These are phyloP conservation scores for Aquatica leii DNA, from an alignment of 2,888 invertebrate genomes.

Conservation along the genomic window DNA sequence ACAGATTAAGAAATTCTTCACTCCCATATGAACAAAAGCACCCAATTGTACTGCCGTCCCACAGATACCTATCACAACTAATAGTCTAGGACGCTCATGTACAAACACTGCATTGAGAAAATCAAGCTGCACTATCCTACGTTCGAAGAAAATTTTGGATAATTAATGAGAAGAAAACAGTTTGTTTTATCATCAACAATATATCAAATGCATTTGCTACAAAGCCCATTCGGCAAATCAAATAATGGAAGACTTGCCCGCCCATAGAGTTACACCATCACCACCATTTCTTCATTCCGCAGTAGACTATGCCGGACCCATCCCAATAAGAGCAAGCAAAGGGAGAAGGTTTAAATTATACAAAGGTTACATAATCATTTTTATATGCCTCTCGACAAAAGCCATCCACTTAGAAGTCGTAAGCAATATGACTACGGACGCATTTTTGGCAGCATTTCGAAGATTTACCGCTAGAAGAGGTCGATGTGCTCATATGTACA, in stretches of 20 bases:
- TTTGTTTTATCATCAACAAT: too few relatives aligned
- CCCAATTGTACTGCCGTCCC: too few relatives aligned
- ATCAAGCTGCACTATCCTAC: too few relatives aligned
- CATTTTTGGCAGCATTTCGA: conserved; percentile 46
- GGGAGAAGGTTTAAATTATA: conserved; percentile 28
- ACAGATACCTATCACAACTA: too few relatives aligned
- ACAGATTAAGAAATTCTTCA: too few relatives aligned
- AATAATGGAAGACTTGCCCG: conserved; percentile 32
- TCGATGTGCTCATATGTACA: conserved; percentile 41
- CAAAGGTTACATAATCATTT: conserved; percentile 45
- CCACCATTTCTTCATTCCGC: conserved; percentile 30
- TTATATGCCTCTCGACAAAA: conserved; percentile 45
- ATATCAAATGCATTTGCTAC: too few relatives aligned
- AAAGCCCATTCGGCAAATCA: too few relatives aligned
- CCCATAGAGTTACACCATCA: conserved; percentile 12
- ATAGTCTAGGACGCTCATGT: too few relatives aligned
- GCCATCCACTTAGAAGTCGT: conserved; percentile 44
- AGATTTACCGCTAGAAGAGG: conserved; percentile 49
- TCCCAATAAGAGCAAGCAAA: conserved; percentile 30
- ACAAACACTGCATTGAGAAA: too few relatives aligned
- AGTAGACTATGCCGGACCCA: conserved; percentile 44
- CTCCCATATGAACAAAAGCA: too few relatives aligned
- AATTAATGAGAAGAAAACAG: too few relatives aligned
- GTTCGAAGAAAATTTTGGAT: too few relatives aligned
- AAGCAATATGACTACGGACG: conserved; percentile 34